A percentile compares a stretch with the other conserved stretches of the same genome.
phyloP scores from a whole-genome alignment of 1,140 invertebrate species.

The Drosophila burlai region DNA sequence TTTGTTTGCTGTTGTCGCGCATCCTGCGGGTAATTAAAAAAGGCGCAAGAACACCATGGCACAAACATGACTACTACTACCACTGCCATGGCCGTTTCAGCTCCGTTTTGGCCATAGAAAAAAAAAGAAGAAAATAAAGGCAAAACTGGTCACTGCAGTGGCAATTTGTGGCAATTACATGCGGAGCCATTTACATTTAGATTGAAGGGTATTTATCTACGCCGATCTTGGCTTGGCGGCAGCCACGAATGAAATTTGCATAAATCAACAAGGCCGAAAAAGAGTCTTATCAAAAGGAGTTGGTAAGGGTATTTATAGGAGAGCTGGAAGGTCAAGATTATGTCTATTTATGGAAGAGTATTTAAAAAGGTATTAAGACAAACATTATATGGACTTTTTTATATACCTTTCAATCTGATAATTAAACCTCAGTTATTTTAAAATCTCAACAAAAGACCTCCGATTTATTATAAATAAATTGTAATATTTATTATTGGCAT shows the following conservation, averaged over 20 bases:
- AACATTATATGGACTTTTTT: no score
- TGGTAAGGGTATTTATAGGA: background rate
- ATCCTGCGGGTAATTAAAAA: slow-evolving; percentile 84
- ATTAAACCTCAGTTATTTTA: background rate
- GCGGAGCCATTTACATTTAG: slow-evolving; percentile 84
- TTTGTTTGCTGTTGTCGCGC: slow-evolving; percentile 84
- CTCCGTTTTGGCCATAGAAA: slow-evolving; percentile 47
- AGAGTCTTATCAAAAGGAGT: slow-evolving; percentile 29
- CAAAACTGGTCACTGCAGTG: slow-evolving; percentile 82
- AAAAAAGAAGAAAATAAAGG: slow-evolving; percentile 23
- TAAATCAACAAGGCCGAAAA: slow-evolving; percentile 54
- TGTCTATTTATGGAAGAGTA: background rate
- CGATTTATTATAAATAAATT: background rate
- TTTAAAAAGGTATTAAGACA: background rate
- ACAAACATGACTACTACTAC: slow-evolving; percentile 31
- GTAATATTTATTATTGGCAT: background rate
- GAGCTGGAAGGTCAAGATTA: background rate
- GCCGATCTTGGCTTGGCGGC: slow-evolving; percentile 34
- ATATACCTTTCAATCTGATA: background rate
- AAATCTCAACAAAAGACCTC: background rate
- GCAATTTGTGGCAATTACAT: slow-evolving; percentile 84
- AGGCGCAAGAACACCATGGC: slow-evolving; percentile 78
- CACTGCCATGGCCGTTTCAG: slow-evolving; percentile 29
- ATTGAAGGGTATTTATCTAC: slow-evolving; percentile 84
- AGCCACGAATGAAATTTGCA: slow-evolving; percentile 52